phyloP scores from a whole-genome alignment of 2,113 vertebrate genomes.

The Kobus ellipsiprymnus region DNA sequence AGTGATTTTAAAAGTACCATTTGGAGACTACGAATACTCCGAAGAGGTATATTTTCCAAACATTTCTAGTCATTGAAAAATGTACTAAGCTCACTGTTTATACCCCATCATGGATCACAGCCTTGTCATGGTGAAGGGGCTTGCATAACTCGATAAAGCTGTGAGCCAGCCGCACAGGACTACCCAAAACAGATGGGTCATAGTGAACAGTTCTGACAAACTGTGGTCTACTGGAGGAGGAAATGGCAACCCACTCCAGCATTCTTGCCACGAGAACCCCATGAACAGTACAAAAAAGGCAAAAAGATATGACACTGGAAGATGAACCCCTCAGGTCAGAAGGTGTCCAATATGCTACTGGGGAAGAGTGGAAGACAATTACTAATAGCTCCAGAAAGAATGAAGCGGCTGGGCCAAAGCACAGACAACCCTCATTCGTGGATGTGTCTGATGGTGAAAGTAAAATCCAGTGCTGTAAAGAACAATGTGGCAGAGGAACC shows the following conservation, averaged over 20 bases:
- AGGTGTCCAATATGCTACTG: not conserved
- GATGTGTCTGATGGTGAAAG: not conserved
- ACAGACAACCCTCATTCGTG: not conserved
- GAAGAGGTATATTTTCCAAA: not conserved
- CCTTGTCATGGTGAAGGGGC: not conserved
- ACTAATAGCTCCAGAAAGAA: not conserved
- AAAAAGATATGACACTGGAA: not conserved
- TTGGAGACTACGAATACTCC: not conserved
- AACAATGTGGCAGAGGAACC: not conserved
- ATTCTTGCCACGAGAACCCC: not conserved
- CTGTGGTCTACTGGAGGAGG: not conserved
- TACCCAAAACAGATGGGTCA: not conserved
- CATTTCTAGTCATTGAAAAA: constrained; percentile 4
- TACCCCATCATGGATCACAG: not conserved
- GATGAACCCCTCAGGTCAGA: not conserved
- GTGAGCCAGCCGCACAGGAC: not conserved
- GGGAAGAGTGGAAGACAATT: not conserved
- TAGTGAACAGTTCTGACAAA: not conserved
- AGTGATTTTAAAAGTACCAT: constrained; percentile 19
- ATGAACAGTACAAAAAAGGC: not conserved
- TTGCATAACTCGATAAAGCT: not conserved
- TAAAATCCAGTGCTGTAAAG: not conserved
- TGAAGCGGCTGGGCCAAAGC: not conserved
- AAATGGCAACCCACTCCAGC: not conserved
- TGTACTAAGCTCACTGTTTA: not conserved